phyloP scores from a whole-genome alignment of 1,140 invertebrate species.

The Myzus persicae region DNA sequence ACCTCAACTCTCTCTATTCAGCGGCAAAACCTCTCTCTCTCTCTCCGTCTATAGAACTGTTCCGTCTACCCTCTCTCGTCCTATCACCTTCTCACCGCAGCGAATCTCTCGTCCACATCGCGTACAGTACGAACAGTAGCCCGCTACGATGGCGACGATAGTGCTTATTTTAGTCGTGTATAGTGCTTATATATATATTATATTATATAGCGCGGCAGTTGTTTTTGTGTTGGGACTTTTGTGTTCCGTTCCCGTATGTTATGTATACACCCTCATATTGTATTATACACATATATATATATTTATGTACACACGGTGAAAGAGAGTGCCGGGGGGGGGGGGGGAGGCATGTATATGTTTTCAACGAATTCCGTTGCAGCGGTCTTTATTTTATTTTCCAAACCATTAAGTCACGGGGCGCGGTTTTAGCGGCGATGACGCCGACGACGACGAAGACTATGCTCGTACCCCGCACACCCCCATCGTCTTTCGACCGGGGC shows the following conservation, averaged over 20 bases:
- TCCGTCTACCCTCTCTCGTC: background rate
- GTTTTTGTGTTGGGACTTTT: conserved; percentile 32
- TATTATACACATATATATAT: background rate
- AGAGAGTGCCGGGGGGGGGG: too few species aligned
- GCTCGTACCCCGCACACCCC: too few species aligned
- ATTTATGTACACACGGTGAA: too few species aligned
- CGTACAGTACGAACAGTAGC: background rate
- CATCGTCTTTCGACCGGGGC: background rate
- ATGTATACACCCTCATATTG: background rate
- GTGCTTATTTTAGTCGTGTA: background rate
- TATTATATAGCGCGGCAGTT: background rate
- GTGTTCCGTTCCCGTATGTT: background rate
- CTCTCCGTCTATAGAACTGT: background rate
- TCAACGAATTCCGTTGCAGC: conserved; percentile 4
- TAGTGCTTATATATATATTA: background rate
- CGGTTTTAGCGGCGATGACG: background rate
- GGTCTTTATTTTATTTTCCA: conserved; percentile 57
- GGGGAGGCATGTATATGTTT: background rate
- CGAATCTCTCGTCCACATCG: background rate
- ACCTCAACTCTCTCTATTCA: background rate
- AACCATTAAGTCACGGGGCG: conserved; percentile 49
- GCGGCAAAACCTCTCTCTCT: background rate
- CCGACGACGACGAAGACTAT: background rate
- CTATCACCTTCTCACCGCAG: background rate
- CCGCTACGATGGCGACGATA: background rate